Evolutionary conservation across 2,888 invertebrate genomes (phyloP).

Genomic region (Amorpha juglandis): DNA sequence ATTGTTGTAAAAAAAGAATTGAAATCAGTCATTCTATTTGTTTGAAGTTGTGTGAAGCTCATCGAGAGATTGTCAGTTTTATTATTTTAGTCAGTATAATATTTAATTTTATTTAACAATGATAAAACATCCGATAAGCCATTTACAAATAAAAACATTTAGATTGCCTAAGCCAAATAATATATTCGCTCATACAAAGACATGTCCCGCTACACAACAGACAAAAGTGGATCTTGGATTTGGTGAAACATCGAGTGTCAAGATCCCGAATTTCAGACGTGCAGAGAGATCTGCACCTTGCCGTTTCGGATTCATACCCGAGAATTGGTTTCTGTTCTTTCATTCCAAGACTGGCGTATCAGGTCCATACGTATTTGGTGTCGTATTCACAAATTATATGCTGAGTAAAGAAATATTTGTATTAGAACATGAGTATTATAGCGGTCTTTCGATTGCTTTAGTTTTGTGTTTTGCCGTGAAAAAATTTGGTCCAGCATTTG

Average conservation of each 20-base stretch:
- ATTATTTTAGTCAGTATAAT: not conserved
- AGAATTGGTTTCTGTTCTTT: slow-evolving; percentile 90
- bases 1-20: too few relatives aligned
- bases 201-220: slow-evolving; percentile 35
- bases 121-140: slow-evolving; percentile 38
- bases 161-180: slow-evolving; percentile 37
- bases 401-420: slow-evolving; percentile 97
- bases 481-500: slow-evolving; percentile 87
- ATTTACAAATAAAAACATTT: slow-evolving; percentile 31
- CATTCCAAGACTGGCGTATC: slow-evolving; percentile 94
- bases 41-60: too few relatives aligned
- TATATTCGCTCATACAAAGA: slow-evolving; percentile 38
- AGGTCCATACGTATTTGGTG: slow-evolving; percentile 95
- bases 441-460: slow-evolving; percentile 87
- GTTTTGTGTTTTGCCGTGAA: slow-evolving; percentile 85
- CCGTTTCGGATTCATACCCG: slow-evolving; percentile 82
- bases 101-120: slow-evolving; percentile 37
- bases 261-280: slow-evolving; percentile 45
- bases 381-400: slow-evolving; percentile 90
- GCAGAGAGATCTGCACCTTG: slow-evolving; percentile 68
- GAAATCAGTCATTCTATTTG: too few relatives aligned
- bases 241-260: not conserved
- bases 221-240: slow-evolving; percentile 30
- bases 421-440: slow-evolving; percentile 95
- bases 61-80: too few relatives aligned